Percentiles rank a stretch among this genome's conserved stretches.
These are phyloP conservation scores for Sebastes fasciatus DNA, from an alignment of 2,113 vertebrate species.

Conservation along the genomic window DNA sequence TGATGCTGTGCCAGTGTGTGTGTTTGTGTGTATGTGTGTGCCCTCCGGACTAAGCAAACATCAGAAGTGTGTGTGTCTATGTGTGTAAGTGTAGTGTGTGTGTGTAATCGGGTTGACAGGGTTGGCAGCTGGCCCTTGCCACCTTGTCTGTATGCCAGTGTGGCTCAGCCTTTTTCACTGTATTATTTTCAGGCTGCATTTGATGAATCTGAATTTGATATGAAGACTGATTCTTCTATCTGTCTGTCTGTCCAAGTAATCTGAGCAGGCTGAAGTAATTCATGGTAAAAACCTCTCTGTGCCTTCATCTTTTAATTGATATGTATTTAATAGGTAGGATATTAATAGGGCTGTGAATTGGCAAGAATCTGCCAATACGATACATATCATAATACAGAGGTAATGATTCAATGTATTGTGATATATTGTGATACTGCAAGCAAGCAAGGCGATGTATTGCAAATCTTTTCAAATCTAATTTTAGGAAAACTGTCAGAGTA, in stretches of 20 bases:
- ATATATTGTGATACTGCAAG: too few relatives aligned
- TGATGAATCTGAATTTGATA: constrained; percentile 26
- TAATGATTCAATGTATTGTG: too few relatives aligned
- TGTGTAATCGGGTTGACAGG: constrained; percentile 66
- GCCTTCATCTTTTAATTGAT: background rate
- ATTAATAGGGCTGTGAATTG: too few relatives aligned
- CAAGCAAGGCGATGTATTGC: too few relatives aligned
- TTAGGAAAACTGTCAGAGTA: too few relatives aligned
- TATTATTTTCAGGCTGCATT: constrained; percentile 49
- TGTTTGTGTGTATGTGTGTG: constrained; percentile 42
- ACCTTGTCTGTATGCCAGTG: constrained; percentile 56
- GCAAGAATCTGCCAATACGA: too few relatives aligned
- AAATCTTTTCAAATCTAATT: too few relatives aligned
- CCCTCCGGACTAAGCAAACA: constrained; percentile 56
- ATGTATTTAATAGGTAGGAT: background rate
- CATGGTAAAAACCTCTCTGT: background rate
- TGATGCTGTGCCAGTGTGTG: constrained; percentile 68
- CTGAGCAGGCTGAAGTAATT: background rate
- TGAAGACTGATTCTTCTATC: constrained; percentile 1
- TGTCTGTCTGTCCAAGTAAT: background rate
- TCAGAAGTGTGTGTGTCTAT: constrained; percentile 33
- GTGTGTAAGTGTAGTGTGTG: constrained; percentile 49
- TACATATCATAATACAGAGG: too few relatives aligned
- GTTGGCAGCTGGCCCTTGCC: constrained; percentile 62
- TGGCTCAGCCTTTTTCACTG: constrained; percentile 46